Conservation (phyloP, 2,113 vertebrate genomes). For the Hipposideros armiger region DNA sequence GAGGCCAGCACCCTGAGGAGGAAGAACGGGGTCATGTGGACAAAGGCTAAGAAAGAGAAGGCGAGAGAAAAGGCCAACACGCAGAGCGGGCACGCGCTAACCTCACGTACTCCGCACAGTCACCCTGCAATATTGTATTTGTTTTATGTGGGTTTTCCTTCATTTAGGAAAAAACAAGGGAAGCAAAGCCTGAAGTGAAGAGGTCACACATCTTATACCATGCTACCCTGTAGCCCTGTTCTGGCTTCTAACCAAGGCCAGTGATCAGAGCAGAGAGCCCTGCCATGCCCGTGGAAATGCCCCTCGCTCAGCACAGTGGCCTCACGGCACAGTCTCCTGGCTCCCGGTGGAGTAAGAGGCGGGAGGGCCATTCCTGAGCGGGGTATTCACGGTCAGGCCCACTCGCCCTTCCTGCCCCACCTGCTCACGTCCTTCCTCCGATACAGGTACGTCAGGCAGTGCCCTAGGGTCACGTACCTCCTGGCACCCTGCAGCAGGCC, state of each 20-base stretch:
- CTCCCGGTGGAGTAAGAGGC: background rate
- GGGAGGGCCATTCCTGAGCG: background rate
- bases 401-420: no score
- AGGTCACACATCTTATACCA: background rate
- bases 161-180: background rate
- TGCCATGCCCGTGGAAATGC: background rate
- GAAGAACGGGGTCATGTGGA: background rate
- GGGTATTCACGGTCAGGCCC: background rate
- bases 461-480: background rate
- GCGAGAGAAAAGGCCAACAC: background rate
- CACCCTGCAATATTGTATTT: fast-evolving
- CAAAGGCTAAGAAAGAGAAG: background rate
- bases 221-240: background rate
- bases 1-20: background rate
- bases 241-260: background rate
- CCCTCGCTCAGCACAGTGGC: background rate
- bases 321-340: background rate
- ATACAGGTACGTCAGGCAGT: fast-evolving
- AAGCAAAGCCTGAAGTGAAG: background rate
- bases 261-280: background rate
- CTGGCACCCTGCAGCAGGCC: background rate
- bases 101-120: background rate
- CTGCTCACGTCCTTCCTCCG: background rate
- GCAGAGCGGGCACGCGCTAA: background rate
- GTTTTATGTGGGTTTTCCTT: background rate